phyloP scores from a whole-genome alignment of 2,113 vertebrate species.

The Corvus moneduloides region DNA sequence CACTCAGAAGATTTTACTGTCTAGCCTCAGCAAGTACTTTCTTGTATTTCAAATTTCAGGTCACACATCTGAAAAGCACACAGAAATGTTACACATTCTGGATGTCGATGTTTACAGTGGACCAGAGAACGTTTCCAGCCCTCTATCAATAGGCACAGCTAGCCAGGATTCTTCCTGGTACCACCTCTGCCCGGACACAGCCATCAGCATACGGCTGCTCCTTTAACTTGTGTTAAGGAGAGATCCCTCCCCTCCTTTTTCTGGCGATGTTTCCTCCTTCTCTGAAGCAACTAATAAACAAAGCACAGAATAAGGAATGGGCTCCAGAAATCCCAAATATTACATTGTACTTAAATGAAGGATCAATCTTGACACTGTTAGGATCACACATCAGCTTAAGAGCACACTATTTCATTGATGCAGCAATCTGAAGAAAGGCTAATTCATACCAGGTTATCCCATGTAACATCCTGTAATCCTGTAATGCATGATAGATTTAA shows the following conservation, averaged over 20 bases:
- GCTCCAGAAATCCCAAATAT: neutral
- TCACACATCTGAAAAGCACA: neutral
- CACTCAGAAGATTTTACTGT: neutral
- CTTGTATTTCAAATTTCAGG: neutral
- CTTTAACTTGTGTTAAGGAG: neutral
- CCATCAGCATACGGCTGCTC: neutral
- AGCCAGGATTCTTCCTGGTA: neutral
- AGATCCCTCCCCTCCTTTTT: neutral
- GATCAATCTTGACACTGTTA: neutral
- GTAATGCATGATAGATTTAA: neutral
- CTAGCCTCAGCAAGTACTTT: neutral
- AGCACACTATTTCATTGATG: neutral
- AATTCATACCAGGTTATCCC: neutral
- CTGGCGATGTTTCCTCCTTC: neutral
- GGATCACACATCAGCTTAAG: neutral
- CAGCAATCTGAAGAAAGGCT: neutral
- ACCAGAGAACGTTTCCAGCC: neutral
- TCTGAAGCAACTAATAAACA: neutral
- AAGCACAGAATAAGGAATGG: neutral
- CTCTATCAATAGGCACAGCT: neutral
- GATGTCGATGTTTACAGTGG: accelerated
- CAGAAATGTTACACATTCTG: neutral
- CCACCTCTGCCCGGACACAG: neutral
- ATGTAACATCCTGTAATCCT: neutral
- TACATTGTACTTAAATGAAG: neutral